Percentiles rank a stretch among this genome's conserved stretches.
phyloP scores from a whole-genome alignment of 2,797 vertebrate species.

The Cottoperca gobio region DNA sequence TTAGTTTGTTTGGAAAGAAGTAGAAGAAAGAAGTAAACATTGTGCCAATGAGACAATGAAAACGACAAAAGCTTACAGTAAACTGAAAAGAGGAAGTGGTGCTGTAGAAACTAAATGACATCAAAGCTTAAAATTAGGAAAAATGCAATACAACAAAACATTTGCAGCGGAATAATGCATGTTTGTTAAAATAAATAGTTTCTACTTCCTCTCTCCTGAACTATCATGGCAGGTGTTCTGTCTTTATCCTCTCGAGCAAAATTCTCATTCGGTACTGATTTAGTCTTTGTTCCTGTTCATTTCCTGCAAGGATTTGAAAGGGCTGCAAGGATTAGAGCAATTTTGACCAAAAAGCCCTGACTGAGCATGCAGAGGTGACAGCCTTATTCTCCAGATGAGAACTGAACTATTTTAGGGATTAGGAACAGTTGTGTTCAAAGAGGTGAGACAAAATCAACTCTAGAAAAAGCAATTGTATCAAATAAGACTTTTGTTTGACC shows the following conservation, averaged over 20 bases:
- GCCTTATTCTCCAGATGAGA: conserved; percentile 31
- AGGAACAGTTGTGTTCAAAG: conserved; percentile 10
- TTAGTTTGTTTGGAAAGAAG: not conserved
- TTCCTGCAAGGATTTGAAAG: conserved; percentile 48
- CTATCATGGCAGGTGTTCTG: conserved; percentile 36
- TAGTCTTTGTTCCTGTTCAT: conserved; percentile 40
- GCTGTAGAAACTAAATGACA: not conserved
- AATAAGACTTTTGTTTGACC: conserved; percentile 20
- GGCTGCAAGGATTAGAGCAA: conserved; percentile 53
- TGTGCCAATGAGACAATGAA: not conserved
- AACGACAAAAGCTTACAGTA: not conserved
- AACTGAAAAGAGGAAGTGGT: not conserved
- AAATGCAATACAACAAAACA: not conserved
- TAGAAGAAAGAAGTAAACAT: not conserved
- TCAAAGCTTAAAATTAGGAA: too few species aligned
- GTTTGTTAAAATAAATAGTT: not conserved
- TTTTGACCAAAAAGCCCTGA: conserved; percentile 30
- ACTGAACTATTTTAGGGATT: conserved; percentile 26
- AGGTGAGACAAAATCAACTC: conserved; percentile 25
- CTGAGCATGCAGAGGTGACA: conserved; percentile 19
- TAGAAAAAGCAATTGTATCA: conserved; percentile 12
- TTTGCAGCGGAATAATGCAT: not conserved
- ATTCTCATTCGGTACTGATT: conserved; percentile 22
- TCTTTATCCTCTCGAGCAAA: conserved; percentile 31
- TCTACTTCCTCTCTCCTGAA: not conserved